Evolutionary conservation across 2,113 vertebrate species (phyloP).

Genomic region (Trochalopteron elliotii): DNA sequence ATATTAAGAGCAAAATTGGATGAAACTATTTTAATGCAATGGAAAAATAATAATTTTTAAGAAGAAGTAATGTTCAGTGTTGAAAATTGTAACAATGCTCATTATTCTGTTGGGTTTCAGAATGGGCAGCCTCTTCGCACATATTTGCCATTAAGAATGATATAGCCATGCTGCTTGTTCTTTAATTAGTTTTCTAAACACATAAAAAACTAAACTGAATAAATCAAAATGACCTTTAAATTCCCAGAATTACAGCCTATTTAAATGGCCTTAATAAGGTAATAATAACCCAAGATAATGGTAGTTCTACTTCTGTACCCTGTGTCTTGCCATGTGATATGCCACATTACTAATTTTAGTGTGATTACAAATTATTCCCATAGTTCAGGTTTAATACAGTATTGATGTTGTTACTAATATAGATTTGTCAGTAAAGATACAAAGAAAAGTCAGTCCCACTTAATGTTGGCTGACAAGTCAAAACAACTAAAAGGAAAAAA

Average conservation of each 20-base stretch:
- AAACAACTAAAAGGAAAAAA: background rate
- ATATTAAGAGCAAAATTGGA: background rate
- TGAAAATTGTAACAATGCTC: background rate
- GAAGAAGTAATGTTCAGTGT: background rate
- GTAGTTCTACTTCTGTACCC: conserved; percentile 37
- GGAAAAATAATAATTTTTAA: background rate
- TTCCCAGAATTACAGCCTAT: conserved; percentile 72
- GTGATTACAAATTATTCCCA: conserved; percentile 75
- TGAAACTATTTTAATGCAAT: background rate
- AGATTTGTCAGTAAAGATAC: conserved; percentile 78
- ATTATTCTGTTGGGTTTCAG: conserved; percentile 5
- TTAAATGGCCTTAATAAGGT: conserved; percentile 75
- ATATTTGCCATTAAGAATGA: conserved; percentile 38
- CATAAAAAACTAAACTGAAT: conserved; percentile 70
- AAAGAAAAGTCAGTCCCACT: conserved; percentile 63
- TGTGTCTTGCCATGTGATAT: conserved; percentile 50
- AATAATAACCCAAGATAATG: conserved; percentile 75
- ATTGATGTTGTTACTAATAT: conserved; percentile 79
- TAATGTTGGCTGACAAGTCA: conserved; percentile 63
- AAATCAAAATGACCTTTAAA: conserved; percentile 79
- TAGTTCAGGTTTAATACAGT: conserved; percentile 76
- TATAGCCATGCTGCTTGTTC: conserved; percentile 59
- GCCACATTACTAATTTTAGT: conserved; percentile 71
- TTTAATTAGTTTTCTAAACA: conserved; percentile 79
- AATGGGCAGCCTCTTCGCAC: background rate